phyloP scores from a whole-genome alignment of 2,797 vertebrate species.

The Myoxocephalus aenaeus region DNA sequence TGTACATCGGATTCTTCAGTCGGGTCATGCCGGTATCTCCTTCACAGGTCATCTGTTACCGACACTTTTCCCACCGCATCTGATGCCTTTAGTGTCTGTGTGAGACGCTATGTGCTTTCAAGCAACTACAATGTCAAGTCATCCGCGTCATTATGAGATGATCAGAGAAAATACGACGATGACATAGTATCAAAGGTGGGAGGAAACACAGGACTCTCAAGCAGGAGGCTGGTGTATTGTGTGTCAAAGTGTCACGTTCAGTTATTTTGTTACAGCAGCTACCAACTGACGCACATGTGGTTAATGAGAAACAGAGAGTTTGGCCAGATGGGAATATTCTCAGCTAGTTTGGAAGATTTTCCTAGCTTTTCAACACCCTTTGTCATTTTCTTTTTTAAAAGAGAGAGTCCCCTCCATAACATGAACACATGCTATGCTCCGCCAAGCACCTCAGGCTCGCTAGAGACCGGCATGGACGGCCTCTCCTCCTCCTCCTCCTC shows the following conservation, averaged over 20 bases:
- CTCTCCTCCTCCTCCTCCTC: not conserved
- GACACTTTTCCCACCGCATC: no score
- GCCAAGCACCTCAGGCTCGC: constrained; percentile 60
- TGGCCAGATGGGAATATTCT: constrained; percentile 21
- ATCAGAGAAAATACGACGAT: no score
- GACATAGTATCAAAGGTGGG: no score
- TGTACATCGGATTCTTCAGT: no score
- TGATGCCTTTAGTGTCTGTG: no score
- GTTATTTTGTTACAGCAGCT: no score
- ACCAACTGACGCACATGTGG: constrained; percentile 18
- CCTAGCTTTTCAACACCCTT: constrained; percentile 57
- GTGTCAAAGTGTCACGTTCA: no score
- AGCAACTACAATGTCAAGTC: not conserved
- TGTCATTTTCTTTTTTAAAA: constrained; percentile 40
- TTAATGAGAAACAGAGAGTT: constrained; percentile 56
- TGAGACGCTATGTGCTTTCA: not conserved
- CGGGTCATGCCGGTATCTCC: no score
- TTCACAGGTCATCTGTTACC: no score
- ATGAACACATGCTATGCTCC: constrained; percentile 65
- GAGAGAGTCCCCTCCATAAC: constrained; percentile 65
- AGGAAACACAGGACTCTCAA: no score
- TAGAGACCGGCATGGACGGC: constrained; percentile 51
- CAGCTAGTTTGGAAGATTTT: constrained; percentile 68
- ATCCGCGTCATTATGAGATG: not conserved
- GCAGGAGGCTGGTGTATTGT: no score